Percentiles rank a stretch among this genome's conserved stretches.
Conservation (phyloP, 2,113 vertebrate species). For the Formicarius rufipectus region DNA sequence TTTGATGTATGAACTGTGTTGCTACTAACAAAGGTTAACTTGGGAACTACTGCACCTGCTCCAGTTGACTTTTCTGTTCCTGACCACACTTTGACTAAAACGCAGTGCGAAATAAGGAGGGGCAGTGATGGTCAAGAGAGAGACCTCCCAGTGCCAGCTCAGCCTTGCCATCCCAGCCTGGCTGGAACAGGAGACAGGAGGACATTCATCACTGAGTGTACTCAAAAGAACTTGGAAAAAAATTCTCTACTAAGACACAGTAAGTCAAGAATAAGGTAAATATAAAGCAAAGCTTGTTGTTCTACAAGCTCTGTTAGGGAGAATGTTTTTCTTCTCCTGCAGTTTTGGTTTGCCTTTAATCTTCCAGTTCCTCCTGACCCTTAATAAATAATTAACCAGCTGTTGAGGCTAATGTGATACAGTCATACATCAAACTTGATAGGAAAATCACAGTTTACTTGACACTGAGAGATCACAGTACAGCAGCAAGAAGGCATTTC, state of each 20-base stretch:
- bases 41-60: conserved; percentile 3
- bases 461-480: neutral
- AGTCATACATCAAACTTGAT: conserved; percentile 18
- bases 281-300: neutral
- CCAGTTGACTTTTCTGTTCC: neutral
- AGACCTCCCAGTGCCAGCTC: too few species aligned
- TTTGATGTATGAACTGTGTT: neutral
- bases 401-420: neutral
- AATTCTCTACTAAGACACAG: neutral
- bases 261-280: neutral
- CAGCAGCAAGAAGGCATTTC: neutral
- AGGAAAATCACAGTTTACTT: conserved; percentile 36
- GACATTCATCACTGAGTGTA: neutral
- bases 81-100: neutral
- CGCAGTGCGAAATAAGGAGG: neutral
- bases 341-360: conserved; percentile 43
- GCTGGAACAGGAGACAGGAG: neutral
- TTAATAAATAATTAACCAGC: conserved; percentile 57
- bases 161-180: neutral
- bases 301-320: neutral
- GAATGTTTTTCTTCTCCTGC: neutral
- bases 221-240: neutral
- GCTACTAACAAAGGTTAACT: neutral
- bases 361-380: neutral
- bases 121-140: too few species aligned